Evolutionary conservation across 2,888 invertebrate species (phyloP), one percentile per base, ranked within the genome.

Genomic region (Hydropsyche betteni): DNA sequence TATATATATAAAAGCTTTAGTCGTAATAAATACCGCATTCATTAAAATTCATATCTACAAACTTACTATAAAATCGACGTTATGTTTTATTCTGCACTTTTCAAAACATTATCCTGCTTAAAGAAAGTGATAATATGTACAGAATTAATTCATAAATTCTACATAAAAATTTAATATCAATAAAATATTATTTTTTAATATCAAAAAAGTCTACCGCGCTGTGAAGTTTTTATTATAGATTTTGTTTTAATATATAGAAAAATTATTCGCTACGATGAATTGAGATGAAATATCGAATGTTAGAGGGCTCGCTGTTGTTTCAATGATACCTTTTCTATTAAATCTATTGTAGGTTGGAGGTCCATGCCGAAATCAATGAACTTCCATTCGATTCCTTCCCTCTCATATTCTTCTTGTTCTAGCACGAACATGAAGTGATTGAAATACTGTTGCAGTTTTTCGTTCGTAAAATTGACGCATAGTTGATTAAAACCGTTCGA

Each of bases 351-450:
- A 81, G 93, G 89, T 87, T 94, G 94, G 83, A 97, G 91, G 86
- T 97, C 96, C 92, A 96, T 92, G 88, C 96, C 96, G 86, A 97
- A 97, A 90, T 97, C 96, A 86, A 97, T 96, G 87, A 96, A 97
- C 81, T 90, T 91, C 97, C 97, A 97, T 82, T 89, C 88, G 84
- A 97, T 94, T 82, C 94, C 94, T 88, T 97, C 95, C 82, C 93
- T 90, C 87, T 95, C 94, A 89, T 97, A 97, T 84, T 97, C 96
- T 86, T 97, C 96, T 90, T 97, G 96, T 88, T 97, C 96, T 87
- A 97, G 89, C 81, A 97, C 92, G 88, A 97, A 97, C 96, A 97
- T 96, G 89, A 95, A 92, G 86, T 97, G 96, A 87, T 97, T 97
- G 92, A 96, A 97, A 90, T 94, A 97, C 85, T 97, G 97, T 88